phyloP scores from a whole-genome alignment of 2,888 invertebrate genomes.

The Nomada lathburiana region DNA sequence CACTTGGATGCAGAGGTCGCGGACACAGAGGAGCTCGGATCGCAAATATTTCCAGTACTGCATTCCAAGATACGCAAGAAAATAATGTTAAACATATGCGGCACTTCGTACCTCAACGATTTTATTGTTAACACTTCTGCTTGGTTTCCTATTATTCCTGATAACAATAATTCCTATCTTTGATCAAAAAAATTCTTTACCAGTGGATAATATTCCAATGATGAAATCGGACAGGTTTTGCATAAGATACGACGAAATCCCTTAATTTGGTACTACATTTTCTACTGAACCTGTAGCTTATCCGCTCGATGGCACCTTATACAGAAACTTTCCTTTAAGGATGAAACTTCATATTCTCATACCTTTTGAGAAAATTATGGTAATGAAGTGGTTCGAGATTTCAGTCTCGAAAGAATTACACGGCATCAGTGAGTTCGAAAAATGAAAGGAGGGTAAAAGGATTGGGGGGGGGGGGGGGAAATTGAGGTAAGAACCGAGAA shows the following conservation, averaged over 20 bases:
- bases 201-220: too few relatives aligned
- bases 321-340: slow-evolving; percentile 21
- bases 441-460: slow-evolving; percentile 11
- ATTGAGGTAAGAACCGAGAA: slow-evolving; percentile 26
- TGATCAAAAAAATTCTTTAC: too few relatives aligned
- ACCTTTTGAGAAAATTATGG: slow-evolving; percentile 42
- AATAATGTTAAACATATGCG: too few relatives aligned
- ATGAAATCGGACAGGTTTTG: too few relatives aligned
- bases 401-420: slow-evolving; percentile 29
- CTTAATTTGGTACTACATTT: neutral
- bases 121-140: too few relatives aligned
- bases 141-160: too few relatives aligned
- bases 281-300: neutral
- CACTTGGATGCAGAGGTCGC: too few relatives aligned
- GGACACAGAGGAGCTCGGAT: too few relatives aligned
- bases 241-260: neutral
- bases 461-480: neutral
- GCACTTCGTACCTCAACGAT: too few relatives aligned
- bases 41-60: too few relatives aligned
- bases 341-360: slow-evolving; percentile 25
- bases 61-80: too few relatives aligned
- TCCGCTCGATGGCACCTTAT: neutral
- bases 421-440: slow-evolving; percentile 22
- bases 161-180: too few relatives aligned
- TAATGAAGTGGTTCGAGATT: slow-evolving; percentile 38